Base-by-base conservation (phyloP, 2,888 invertebrate genomes). In the Plebejus argus region DNA sequence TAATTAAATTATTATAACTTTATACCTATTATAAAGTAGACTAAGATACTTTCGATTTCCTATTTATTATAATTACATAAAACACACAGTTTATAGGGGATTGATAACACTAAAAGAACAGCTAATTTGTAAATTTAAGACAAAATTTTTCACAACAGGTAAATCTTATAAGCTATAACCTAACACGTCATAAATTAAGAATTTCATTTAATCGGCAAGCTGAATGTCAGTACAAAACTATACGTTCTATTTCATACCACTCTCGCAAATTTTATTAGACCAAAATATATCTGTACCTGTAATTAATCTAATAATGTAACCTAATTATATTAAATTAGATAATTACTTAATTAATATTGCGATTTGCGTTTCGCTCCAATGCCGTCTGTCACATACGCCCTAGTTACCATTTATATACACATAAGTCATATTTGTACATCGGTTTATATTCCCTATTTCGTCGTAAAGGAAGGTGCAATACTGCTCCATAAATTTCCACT, bases 321-420 rank as follows among this genome's bases (percentile, higher is more conserved):
- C 18, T 53, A 15, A 66, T 66, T 66, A 15, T 66, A 15, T 66
- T 66, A 6, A 66, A 66, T 71, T n/a, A 20, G 71, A 71, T 71
- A 39, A 39, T 71, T 18, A 71, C 10, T n/a, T n/a, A 71, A 70
- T 76, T 33, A 15, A 61, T 56, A 75, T 66, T 56, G 45, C 23
- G 61, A 20, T 33, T 66, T 56, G 45, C 23, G 61, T 35, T 49
- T 66, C 66, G 70, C 49, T 23, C 45, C 45, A 58, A 75, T 76
- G 20, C 80, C 79, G 78, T 78, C 82, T 82, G 79, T 79, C 78
- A 79, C 79, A 81, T 78, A 82, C 83, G 82, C 80, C 79, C 81
- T 74, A 80, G 77, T 79, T 81, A 76, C 80, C 78, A 56, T 78
- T 78, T 77, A 77, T 78, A 77, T 58, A 78, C 71, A 78, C 66